phyloP scores from a whole-genome alignment of 2,797 vertebrate genomes.

The Falco cherrug region DNA sequence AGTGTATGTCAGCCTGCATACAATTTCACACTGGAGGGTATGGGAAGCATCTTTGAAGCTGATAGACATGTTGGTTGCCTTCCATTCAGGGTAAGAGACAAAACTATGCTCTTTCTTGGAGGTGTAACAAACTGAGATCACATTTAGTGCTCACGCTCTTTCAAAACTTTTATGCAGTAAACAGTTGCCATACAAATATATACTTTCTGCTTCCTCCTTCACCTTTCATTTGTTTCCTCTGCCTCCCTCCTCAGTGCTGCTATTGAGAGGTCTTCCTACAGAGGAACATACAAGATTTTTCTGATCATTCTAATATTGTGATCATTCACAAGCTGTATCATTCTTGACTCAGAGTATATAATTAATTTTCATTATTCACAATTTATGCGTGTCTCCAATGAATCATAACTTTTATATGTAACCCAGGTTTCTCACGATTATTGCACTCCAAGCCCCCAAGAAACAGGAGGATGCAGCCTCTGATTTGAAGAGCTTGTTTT shows the following conservation, averaged over 20 bases:
- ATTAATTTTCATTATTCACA: slow-evolving; percentile 34
- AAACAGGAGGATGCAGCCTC: neutral
- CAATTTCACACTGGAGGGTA: neutral
- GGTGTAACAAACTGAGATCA: neutral
- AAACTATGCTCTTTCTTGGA: neutral
- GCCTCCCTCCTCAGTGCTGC: neutral
- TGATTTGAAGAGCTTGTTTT: slow-evolving; percentile 36
- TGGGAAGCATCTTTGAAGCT: neutral
- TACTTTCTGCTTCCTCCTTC: neutral
- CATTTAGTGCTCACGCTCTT: neutral
- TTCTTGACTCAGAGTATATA: slow-evolving; percentile 8
- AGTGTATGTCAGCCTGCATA: neutral
- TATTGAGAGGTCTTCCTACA: neutral
- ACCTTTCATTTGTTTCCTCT: neutral
- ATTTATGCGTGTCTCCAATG: neutral
- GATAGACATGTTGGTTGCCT: neutral
- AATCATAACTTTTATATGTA: neutral
- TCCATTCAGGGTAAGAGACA: neutral
- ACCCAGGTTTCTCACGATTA: neutral
- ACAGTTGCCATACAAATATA: neutral
- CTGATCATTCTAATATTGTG: neutral
- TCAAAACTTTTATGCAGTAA: neutral
- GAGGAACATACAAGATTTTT: neutral
- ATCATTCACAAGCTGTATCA: neutral
- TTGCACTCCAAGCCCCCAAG: neutral